A percentile compares a stretch with the other conserved stretches of the same genome.
Conservation (phyloP, 2,888 invertebrate species). For the Piscicola geometra region DNA sequence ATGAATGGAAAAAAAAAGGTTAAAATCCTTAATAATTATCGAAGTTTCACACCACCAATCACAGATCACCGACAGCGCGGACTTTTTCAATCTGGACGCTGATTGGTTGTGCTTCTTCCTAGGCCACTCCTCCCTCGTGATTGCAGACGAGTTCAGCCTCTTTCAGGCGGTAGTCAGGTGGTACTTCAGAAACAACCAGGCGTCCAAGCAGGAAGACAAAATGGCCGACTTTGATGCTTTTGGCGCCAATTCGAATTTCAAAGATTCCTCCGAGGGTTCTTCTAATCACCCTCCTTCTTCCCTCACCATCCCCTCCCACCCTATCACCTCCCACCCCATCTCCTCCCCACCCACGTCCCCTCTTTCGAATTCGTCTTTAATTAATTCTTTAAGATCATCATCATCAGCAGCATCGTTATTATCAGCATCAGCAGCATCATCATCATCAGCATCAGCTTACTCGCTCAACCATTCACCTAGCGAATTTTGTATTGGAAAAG, state of each 20-base stretch:
- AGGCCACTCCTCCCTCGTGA: conserved; percentile 74
- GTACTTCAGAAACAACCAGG: conserved; percentile 66
- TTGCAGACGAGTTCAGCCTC: conserved; percentile 80
- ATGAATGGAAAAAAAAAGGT: neutral
- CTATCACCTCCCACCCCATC: neutral
- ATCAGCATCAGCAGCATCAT: neutral
- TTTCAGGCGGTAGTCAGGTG: conserved; percentile 73
- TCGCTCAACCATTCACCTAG: conserved; percentile 1
- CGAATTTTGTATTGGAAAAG: neutral
- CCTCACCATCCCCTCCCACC: too few relatives aligned
- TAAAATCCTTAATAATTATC: neutral
- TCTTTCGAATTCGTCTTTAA: neutral
- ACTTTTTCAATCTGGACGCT: conserved; percentile 76
- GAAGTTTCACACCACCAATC: neutral
- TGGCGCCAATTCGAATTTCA: conserved; percentile 75
- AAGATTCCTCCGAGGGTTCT: conserved; percentile 52
- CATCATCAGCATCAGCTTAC: neutral
- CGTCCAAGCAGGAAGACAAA: conserved; percentile 64
- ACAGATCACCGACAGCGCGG: conserved; percentile 50
- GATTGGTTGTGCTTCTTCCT: conserved; percentile 69
- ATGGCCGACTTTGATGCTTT: conserved; percentile 73
- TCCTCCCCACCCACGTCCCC: neutral
- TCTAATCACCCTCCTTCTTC: neutral
- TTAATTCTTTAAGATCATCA: too few relatives aligned
- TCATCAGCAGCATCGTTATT: too few relatives aligned